phyloP scores from a whole-genome alignment of 2,113 vertebrate genomes.

The Boulengerochromis microlepis region DNA sequence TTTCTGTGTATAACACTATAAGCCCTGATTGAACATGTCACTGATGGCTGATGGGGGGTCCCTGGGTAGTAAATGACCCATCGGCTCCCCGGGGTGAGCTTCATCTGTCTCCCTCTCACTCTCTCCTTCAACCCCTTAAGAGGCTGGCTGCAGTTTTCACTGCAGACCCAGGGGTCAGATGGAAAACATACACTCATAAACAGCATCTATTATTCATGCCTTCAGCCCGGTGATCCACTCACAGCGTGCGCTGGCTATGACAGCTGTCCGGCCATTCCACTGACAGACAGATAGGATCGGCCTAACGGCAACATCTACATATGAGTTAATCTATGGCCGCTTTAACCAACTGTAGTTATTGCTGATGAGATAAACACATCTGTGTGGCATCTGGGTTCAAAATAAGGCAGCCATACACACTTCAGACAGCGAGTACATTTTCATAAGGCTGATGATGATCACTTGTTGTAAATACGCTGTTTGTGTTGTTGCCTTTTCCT shows the following conservation, averaged over 20 bases:
- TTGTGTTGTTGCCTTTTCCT: constrained; percentile 51
- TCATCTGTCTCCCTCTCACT: constrained; percentile 58
- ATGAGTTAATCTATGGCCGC: constrained; percentile 10
- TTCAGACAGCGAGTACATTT: constrained; percentile 13
- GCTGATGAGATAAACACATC: constrained; percentile 48
- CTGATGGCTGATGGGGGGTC: constrained; percentile 70
- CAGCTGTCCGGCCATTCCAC: constrained; percentile 66
- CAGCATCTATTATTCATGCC: constrained; percentile 80
- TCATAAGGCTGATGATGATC: constrained; percentile 15
- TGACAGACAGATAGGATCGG: constrained; percentile 14
- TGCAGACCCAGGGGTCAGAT: constrained; percentile 79
- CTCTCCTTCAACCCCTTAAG: constrained; percentile 54
- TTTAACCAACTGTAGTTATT: constrained; percentile 16
- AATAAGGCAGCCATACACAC: background rate
- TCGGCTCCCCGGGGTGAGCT: constrained; percentile 37
- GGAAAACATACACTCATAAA: constrained; percentile 82
- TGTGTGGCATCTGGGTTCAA: constrained; percentile 42
- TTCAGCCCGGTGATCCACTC: constrained; percentile 64
- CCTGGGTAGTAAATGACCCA: constrained; percentile 57
- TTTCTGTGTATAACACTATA: constrained; percentile 36
- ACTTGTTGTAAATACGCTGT: constrained; percentile 20
- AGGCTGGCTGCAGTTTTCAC: constrained; percentile 63
- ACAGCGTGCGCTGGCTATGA: constrained; percentile 49
- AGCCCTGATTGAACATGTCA: constrained; percentile 70
- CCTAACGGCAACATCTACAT: background rate